These are phyloP conservation scores for Lasioglossum villosulum DNA, from an alignment of 2,888 invertebrate species.

Conservation along the genomic window DNA sequence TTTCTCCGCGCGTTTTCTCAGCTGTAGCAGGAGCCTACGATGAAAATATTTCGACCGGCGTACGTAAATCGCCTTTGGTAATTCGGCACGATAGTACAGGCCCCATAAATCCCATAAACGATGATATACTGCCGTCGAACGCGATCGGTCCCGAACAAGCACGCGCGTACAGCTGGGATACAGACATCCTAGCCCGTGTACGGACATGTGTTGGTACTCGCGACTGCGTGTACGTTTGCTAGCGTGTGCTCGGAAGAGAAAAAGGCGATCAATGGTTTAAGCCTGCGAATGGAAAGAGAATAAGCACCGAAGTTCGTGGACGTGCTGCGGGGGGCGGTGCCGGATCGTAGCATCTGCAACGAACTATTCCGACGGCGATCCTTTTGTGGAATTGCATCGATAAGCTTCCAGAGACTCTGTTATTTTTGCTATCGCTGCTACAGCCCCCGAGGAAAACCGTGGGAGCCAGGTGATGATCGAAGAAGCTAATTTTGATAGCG, in stretches of 20 bases:
- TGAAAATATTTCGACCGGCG: slow-evolving; percentile 52
- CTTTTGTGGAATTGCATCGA: slow-evolving; percentile 7
- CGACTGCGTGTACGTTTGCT: not conserved
- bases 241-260: slow-evolving; percentile 31
- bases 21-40: slow-evolving; percentile 14
- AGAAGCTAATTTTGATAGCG: not conserved
- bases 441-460: not conserved
- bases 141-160: slow-evolving; percentile 49
- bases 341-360: not conserved
- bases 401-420: not conserved
- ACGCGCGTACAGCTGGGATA: not conserved
- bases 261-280: slow-evolving; percentile 67
- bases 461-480: not conserved
- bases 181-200: no score
- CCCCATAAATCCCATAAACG: slow-evolving; percentile 73
- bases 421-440: not conserved
- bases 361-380: slow-evolving; percentile 11
- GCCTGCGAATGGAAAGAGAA: slow-evolving; percentile 50
- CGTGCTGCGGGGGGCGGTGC: not conserved
- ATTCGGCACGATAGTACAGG: slow-evolving; percentile 70
- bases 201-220: not conserved
- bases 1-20: slow-evolving; percentile 12
- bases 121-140: slow-evolving; percentile 68
- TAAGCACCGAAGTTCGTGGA: slow-evolving; percentile 30
- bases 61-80: slow-evolving; percentile 73